A percentile compares a stretch with the other conserved stretches of the same genome.
phyloP scores from a whole-genome alignment of 2,113 vertebrate species.

The Brienomyrus brachyistius region DNA sequence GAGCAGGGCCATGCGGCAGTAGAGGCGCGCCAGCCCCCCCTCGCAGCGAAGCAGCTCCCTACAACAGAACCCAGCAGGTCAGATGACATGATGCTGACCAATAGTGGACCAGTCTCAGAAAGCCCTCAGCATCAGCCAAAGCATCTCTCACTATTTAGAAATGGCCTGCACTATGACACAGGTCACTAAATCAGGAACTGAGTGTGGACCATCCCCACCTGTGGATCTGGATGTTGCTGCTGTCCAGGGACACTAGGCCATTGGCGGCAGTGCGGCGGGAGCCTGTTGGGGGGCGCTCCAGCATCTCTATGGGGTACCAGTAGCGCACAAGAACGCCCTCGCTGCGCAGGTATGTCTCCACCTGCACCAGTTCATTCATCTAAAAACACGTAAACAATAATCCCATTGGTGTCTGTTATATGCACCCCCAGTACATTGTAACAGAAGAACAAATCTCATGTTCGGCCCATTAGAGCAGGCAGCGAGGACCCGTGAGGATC shows the following conservation, averaged over 20 bases:
- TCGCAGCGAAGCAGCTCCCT: constrained; percentile 92
- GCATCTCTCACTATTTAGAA: background rate
- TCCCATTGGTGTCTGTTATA: background rate
- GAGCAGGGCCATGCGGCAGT: constrained; percentile 92
- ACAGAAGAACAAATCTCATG: background rate
- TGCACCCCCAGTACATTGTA: background rate
- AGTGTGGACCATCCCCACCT: constrained; percentile 55
- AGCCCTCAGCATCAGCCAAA: background rate
- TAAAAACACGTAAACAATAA: constrained; percentile 39
- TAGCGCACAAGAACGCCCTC: constrained; percentile 92
- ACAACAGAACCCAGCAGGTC: constrained; percentile 22
- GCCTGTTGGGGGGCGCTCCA: constrained; percentile 87
- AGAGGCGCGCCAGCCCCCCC: constrained; percentile 80
- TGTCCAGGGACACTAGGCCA: constrained; percentile 86
- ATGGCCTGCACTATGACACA: background rate
- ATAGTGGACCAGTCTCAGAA: background rate
- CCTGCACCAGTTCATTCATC: constrained; percentile 92
- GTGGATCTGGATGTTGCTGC: constrained; percentile 95
- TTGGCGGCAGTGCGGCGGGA: constrained; percentile 90
- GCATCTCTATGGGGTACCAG: constrained; percentile 97
- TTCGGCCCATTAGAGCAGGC: background rate
- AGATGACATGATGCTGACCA: background rate
- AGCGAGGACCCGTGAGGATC: background rate
- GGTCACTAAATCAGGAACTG: background rate
- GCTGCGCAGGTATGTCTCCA: constrained; percentile 90